A percentile compares a stretch with the other conserved stretches of the same genome.
Conservation (phyloP, 2,888 invertebrate genomes). For the Clitarchus hookeri region DNA sequence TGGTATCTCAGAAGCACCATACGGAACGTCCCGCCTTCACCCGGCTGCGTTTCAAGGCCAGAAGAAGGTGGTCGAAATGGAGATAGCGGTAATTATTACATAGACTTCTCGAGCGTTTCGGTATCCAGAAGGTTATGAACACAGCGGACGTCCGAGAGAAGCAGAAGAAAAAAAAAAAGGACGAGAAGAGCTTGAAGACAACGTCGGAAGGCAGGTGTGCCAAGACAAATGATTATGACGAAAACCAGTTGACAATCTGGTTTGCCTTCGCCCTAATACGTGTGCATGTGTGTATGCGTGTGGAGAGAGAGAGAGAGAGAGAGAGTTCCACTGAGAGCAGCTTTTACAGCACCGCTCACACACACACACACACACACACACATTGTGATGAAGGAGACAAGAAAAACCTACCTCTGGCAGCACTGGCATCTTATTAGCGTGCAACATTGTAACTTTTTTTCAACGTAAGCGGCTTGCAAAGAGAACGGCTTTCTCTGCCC, state of each 20-base stretch:
- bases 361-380: slow-evolving; percentile 22
- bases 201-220: not conserved
- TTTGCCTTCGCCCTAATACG: not conserved
- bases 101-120: not conserved
- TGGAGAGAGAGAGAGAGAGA: too few relatives aligned
- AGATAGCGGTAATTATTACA: not conserved
- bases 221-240: not conserved
- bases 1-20: too few relatives aligned
- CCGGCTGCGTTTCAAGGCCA: too few relatives aligned
- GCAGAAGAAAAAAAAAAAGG: not conserved
- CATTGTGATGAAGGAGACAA: not conserved
- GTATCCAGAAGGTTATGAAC: not conserved
- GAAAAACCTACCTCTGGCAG: not conserved
- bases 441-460: not conserved
- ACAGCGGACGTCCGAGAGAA: not conserved
- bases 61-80: not conserved
- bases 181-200: not conserved
- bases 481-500: too few relatives aligned
- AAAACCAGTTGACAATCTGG: not conserved
- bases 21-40: too few relatives aligned
- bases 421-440: not conserved
- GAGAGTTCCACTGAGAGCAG: too few relatives aligned
- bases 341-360: not conserved
- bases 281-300: too few relatives aligned
- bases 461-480: too few relatives aligned